Percentiles rank a stretch among this genome's conserved stretches.
Evolutionary conservation across 2,797 vertebrate species (phyloP).

Genomic region (Propithecus perrieri): DNA sequence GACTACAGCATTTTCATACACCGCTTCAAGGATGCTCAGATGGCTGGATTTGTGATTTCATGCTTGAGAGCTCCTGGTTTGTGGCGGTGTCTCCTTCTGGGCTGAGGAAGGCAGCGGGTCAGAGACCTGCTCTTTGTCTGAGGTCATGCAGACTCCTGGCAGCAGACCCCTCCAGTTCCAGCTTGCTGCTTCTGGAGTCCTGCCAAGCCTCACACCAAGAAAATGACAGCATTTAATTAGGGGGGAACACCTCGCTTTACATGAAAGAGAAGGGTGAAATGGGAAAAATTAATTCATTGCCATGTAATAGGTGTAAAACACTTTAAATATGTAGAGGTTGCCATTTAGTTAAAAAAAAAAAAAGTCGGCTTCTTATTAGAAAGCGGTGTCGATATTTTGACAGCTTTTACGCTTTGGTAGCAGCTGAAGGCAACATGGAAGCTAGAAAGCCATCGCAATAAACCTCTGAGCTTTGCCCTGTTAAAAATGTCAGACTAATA

Average conservation of each 20-base stretch:
- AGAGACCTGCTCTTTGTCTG: constrained; percentile 35
- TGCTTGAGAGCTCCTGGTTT: not conserved
- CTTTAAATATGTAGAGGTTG: constrained; percentile 19
- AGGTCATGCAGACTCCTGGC: constrained; percentile 23
- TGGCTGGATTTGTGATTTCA: not conserved
- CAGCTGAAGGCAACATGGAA: constrained; percentile 75
- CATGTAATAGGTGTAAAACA: constrained; percentile 54
- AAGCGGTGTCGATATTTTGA: constrained; percentile 7
- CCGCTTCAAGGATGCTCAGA: not conserved
- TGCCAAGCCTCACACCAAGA: constrained; percentile 65
- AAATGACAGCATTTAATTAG: constrained; percentile 74
- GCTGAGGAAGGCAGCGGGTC: constrained; percentile 11
- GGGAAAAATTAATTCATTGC: constrained; percentile 47
- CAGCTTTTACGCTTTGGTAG: constrained; percentile 51
- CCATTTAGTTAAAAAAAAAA: not conserved
- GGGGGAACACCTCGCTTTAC: not conserved
- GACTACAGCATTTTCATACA: not conserved
- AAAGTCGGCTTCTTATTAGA: not conserved
- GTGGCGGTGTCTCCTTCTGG: not conserved
- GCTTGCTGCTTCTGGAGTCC: constrained; percentile 37
- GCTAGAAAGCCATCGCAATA: constrained; percentile 64
- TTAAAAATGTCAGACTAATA: constrained; percentile 81
- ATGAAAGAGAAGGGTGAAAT: constrained; percentile 31
- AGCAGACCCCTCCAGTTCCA: not conserved
- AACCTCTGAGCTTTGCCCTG: constrained; percentile 73